Base-by-base conservation (phyloP, 1,140 invertebrate species). In the Arctopsyche grandis region DNA sequence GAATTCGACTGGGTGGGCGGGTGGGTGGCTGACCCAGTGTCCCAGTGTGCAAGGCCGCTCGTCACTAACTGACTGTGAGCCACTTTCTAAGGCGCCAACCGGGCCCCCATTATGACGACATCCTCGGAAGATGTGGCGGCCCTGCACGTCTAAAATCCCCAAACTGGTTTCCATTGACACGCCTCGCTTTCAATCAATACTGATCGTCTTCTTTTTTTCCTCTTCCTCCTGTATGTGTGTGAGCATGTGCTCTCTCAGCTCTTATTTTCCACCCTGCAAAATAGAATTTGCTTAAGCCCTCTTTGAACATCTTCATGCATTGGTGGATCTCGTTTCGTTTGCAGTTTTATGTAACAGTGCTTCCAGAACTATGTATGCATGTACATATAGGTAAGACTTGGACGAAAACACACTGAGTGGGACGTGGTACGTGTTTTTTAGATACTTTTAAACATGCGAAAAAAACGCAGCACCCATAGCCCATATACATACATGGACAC, bases 11-110 rank as follows among this genome's bases (percentile, higher is more conserved):
- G 29, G 29, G 29, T 38, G 29, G 29, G 29, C 7, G 29, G 29
- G 29, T 38, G 29, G 29, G 16, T 21, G 48, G 16, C 3, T 66
- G 63, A 66, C 63, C 63, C 63, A 66, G 63, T 66, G n/a, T 19
- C 19, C 21, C 63, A 26, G 19, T 66, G 22, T n/a, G 10, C 58
- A 60, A 60, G 58, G 58, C 21, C 58, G 58, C 21, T 52, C 10
- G 10, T 52, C 48, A 52, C 48, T 14, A 38, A 38, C 29, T 38
- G 29, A 38, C 7, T 38, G 29, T 52, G 58, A 21, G 21, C 63
- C 63, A 66, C 63, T 66, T 66, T 66, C 63, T 66, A 66, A 38
- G 63, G 63, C 63, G 63, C 63, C 48, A 52, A 52, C 16, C 48
- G 48, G 16, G 48, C 16, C 48, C 12, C 48, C 63, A 66, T 66